phyloP scores from a whole-genome alignment of 2,797 vertebrate species.

The Cirrhinus mrigala region DNA sequence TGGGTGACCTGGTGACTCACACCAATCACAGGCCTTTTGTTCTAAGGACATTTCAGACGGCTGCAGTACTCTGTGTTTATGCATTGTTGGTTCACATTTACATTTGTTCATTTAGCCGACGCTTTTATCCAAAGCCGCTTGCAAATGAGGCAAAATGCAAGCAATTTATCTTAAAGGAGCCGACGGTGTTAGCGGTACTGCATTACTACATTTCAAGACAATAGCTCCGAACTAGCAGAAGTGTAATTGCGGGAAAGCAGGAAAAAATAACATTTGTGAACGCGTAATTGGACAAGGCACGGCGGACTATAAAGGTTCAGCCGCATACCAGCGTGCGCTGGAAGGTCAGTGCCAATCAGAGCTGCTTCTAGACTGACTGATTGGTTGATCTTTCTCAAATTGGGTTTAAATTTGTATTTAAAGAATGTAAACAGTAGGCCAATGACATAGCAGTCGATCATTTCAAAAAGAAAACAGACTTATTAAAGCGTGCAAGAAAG shows the following conservation, averaged over 20 bases:
- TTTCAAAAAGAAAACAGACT: neutral
- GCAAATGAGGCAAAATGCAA: conserved; percentile 7
- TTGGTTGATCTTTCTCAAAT: conserved; percentile 18
- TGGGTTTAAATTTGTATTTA: neutral
- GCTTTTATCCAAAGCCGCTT: conserved; percentile 4
- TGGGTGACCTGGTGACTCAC: conserved; percentile 14
- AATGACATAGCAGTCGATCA: neutral
- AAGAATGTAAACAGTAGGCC: neutral
- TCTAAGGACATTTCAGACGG: neutral
- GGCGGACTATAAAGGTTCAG: neutral
- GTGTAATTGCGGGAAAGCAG: neutral
- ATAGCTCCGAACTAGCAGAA: neutral
- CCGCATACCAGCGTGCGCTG: neutral
- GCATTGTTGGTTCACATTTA: conserved; percentile 19
- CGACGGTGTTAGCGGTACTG: neutral
- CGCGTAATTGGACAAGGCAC: neutral
- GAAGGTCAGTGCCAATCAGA: conserved; percentile 25
- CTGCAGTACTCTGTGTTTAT: conserved; percentile 13
- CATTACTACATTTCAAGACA: neutral
- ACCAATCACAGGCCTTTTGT: conserved; percentile 14
- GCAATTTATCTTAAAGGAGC: conserved; percentile 1
- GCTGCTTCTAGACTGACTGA: neutral
- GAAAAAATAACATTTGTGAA: neutral
- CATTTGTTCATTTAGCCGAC: conserved; percentile 10
- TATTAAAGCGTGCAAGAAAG: neutral